These are phyloP conservation scores for Heterocephalus glaber DNA, from an alignment of 2,113 vertebrate species.

Conservation along the genomic window DNA sequence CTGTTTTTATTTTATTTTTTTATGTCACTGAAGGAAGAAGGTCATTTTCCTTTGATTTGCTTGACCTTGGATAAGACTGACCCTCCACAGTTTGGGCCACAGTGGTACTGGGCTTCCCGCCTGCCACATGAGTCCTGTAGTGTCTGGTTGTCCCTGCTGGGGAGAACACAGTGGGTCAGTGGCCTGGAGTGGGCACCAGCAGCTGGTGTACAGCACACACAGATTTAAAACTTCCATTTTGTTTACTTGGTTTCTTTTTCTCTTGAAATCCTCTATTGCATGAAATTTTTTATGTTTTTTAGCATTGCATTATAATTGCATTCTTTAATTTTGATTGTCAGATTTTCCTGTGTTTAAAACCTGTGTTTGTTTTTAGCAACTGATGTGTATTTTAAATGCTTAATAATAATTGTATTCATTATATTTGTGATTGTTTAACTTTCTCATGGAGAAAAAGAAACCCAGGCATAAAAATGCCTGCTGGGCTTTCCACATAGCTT, in stretches of 20 bases:
- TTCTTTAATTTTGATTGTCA: slow-evolving; percentile 8
- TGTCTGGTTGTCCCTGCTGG: neutral
- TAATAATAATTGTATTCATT: too few relatives aligned
- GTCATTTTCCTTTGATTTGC: neutral
- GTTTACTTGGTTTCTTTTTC: neutral
- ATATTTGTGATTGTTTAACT: too few relatives aligned
- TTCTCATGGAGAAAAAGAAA: too few relatives aligned
- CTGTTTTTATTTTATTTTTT: neutral
- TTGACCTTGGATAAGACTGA: neutral
- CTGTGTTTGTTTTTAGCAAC: neutral
- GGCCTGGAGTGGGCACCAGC: neutral
- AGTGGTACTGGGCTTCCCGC: neutral
- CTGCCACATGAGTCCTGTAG: neutral
- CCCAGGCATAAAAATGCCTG: too few relatives aligned
- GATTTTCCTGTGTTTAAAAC: neutral
- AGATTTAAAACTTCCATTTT: neutral
- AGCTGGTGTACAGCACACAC: neutral
- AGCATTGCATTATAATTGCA: neutral
- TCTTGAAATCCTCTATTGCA: slow-evolving; percentile 7
- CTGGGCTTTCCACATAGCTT: too few relatives aligned
- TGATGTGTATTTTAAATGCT: too few relatives aligned
- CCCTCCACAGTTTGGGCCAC: neutral
- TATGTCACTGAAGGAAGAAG: neutral
- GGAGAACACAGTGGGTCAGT: neutral
- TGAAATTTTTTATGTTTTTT: neutral